Percentiles rank a stretch among this genome's conserved stretches.
These are phyloP conservation scores for Chiloscyllium punctatum DNA, from an alignment of 2,797 vertebrate species.

Conservation along the genomic window DNA sequence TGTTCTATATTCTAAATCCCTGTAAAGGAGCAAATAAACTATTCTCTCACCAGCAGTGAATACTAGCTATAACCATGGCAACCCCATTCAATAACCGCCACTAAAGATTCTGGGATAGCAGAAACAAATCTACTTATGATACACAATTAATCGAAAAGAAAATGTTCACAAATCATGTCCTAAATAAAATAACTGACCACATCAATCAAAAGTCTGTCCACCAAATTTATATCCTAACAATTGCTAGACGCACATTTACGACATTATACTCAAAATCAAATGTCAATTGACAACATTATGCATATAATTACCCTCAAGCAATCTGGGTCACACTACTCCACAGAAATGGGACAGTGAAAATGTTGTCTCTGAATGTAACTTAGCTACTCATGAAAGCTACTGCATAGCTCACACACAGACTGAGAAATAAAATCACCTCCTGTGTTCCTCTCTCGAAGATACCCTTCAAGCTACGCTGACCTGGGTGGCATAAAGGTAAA, in stretches of 20 bases:
- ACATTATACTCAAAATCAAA: not conserved
- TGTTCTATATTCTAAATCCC: too few relatives aligned
- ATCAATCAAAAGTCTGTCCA: not conserved
- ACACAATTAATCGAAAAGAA: not conserved
- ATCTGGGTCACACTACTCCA: not conserved
- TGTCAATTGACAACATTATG: not conserved
- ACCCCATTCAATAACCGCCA: not conserved
- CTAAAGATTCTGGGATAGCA: not conserved
- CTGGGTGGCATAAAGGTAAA: too few relatives aligned
- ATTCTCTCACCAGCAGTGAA: not conserved
- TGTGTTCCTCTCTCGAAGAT: not conserved
- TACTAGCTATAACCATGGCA: conserved; percentile 15
- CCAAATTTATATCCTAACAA: not conserved
- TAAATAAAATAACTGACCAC: not conserved
- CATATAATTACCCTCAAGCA: not conserved
- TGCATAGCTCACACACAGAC: not conserved
- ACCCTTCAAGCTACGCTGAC: too few relatives aligned
- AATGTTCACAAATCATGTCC: not conserved
- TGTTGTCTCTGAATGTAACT: not conserved
- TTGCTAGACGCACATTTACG: not conserved
- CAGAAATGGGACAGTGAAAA: not conserved
- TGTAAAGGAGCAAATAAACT: not conserved
- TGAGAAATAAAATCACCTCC: not conserved
- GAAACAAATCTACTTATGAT: not conserved
- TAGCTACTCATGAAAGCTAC: not conserved